Conservation (phyloP, 2,113 vertebrate genomes). For the Mirounga angustirostris region DNA sequence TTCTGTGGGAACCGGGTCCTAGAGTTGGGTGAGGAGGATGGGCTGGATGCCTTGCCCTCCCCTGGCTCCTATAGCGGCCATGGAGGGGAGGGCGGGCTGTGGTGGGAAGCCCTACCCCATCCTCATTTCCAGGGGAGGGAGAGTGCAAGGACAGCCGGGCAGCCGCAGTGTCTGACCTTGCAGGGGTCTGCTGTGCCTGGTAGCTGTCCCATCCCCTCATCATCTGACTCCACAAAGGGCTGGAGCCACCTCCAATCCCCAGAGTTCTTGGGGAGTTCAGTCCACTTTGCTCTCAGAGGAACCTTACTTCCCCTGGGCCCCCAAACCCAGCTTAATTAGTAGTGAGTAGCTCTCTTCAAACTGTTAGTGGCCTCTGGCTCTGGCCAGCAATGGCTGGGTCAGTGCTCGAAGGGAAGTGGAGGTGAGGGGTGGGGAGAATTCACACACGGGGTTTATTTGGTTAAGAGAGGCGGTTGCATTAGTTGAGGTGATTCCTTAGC, state of each 20-base stretch:
- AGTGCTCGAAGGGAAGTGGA: conserved; percentile 65
- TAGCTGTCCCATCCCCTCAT: neutral
- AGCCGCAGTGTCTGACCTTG: neutral
- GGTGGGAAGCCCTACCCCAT: neutral
- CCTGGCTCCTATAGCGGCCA: fast-evolving
- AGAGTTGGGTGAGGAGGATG: neutral
- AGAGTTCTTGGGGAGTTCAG: neutral
- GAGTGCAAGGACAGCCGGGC: neutral
- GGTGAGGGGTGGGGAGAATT: conserved; percentile 29
- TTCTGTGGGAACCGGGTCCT: neutral
- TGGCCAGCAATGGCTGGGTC: conserved; percentile 69
- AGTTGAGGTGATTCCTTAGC: conserved; percentile 74
- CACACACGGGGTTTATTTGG: conserved; percentile 78
- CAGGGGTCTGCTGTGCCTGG: neutral
- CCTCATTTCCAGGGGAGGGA: neutral
- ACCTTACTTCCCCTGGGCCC: neutral
- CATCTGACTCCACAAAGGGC: neutral
- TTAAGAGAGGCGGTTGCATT: conserved; percentile 79
- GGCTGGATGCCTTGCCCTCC: neutral
- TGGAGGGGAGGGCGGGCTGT: neutral
- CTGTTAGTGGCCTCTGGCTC: conserved; percentile 74
- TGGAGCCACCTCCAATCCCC: neutral
- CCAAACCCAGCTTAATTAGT: conserved; percentile 66
- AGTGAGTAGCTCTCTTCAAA: conserved; percentile 75
- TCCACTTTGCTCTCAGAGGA: neutral